A percentile compares a stretch with the other conserved stretches of the same genome.
Evolutionary conservation across 2,113 vertebrate species (phyloP).

Genomic region (Oceanodroma tethys): DNA sequence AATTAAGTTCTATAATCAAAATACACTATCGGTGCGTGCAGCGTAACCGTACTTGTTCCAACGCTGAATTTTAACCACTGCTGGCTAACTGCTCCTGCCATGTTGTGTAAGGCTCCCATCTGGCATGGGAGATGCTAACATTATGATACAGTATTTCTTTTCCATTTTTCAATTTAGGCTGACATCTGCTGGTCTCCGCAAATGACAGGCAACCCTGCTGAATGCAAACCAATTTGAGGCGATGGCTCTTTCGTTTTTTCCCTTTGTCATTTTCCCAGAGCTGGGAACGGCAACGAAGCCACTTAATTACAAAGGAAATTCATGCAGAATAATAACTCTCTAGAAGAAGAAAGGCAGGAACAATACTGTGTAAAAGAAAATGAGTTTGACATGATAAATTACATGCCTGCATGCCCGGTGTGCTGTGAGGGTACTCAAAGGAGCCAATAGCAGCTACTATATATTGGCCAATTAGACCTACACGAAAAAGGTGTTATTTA

Average conservation of each 20-base stretch:
- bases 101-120: constrained; percentile 58
- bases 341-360: constrained; percentile 22
- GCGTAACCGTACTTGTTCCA: neutral
- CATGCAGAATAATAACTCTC: constrained; percentile 66
- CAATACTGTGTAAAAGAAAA: constrained; percentile 48
- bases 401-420: neutral
- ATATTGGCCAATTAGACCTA: constrained; percentile 67
- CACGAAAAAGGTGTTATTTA: constrained; percentile 51
- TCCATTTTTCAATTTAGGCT: constrained; percentile 77
- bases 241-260: neutral
- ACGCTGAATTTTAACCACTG: constrained; percentile 61
- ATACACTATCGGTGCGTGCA: neutral
- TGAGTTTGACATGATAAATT: constrained; percentile 67
- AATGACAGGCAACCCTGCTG: constrained; percentile 50
- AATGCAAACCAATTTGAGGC: constrained; percentile 40
- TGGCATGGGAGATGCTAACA: constrained; percentile 34
- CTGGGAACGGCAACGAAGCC: constrained; percentile 30
- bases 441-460: constrained; percentile 21
- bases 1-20: constrained; percentile 67
- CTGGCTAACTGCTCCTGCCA: constrained; percentile 48
- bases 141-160: constrained; percentile 53
- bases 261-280: constrained; percentile 68
- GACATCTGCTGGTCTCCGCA: constrained; percentile 76
- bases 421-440: neutral
- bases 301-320: constrained; percentile 55